Conservation (phyloP, 2,888 invertebrate genomes). For the Papilio protenor region DNA sequence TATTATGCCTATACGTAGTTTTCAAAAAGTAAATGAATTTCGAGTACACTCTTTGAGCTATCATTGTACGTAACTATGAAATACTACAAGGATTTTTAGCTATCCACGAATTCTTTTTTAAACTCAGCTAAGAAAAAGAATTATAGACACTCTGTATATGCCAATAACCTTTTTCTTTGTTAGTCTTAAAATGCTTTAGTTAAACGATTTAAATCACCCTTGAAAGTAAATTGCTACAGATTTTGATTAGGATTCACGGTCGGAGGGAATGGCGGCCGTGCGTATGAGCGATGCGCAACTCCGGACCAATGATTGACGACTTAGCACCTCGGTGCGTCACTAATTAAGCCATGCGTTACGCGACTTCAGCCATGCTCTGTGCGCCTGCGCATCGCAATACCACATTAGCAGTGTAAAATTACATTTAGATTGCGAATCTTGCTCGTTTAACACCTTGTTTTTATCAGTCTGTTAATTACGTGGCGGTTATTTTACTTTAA, state of each 20-base stretch:
- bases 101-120: background rate
- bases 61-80: background rate
- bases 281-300: slow-evolving; percentile 60
- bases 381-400: slow-evolving; percentile 62
- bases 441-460: slow-evolving; percentile 58
- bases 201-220: slow-evolving; percentile 19
- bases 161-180: background rate
- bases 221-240: slow-evolving; percentile 30
- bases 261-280: slow-evolving; percentile 66
- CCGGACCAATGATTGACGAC: slow-evolving; percentile 80
- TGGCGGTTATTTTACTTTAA: background rate
- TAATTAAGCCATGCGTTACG: slow-evolving; percentile 81
- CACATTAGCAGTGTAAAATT: slow-evolving; percentile 26
- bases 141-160: slow-evolving; percentile 47
- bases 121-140: background rate
- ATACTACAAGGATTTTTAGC: background rate
- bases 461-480: slow-evolving; percentile 6
- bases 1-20: background rate
- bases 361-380: slow-evolving; percentile 69
- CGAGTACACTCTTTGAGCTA: background rate
- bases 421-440: slow-evolving; percentile 64
- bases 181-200: background rate
- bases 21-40: background rate
- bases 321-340: slow-evolving; percentile 80
- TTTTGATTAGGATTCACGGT: slow-evolving; percentile 66